phyloP scores from a whole-genome alignment of 1,140 invertebrate genomes.

The Drosophila leontia region DNA sequence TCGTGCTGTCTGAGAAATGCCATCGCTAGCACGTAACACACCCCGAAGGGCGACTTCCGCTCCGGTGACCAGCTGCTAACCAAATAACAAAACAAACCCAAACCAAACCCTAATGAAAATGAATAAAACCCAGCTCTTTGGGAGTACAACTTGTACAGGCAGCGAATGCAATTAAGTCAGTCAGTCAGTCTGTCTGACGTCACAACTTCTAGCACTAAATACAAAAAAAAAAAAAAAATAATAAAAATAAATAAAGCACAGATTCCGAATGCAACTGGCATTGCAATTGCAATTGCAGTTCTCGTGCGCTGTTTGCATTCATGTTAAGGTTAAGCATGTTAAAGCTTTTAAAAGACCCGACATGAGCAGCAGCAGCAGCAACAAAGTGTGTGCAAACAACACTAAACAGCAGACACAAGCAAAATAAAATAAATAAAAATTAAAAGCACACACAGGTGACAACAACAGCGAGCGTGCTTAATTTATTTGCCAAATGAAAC shows the following conservation, averaged over 20 bases:
- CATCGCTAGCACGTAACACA: constrained; percentile 23
- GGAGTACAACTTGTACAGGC: constrained; percentile 19
- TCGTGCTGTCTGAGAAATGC: background rate
- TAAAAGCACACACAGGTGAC: constrained; percentile 6
- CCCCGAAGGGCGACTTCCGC: constrained; percentile 43
- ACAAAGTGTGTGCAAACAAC: constrained; percentile 38
- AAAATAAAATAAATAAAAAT: background rate
- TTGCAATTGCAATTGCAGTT: constrained; percentile 32
- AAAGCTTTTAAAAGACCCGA: constrained; percentile 58
- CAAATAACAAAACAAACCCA: constrained; percentile 28
- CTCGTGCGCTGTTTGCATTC: constrained; percentile 53
- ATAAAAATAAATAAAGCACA: constrained; percentile 2
- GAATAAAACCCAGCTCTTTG: constrained; percentile 12
- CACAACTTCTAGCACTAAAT: constrained; percentile 15
- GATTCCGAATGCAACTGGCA: constrained; percentile 37
- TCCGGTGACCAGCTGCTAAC: constrained; percentile 37
- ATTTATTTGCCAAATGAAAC: constrained; percentile 23
- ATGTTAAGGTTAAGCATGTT: constrained; percentile 76
- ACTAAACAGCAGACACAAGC: constrained; percentile 6
- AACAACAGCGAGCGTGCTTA: constrained; percentile 3
- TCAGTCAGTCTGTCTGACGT: constrained; percentile 14
- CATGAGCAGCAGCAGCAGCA: constrained; percentile 28
- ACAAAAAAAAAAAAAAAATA: too few species aligned
- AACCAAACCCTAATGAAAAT: constrained; percentile 37
- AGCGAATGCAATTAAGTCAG: constrained; percentile 30